Evolutionary conservation across 2,113 vertebrate species (phyloP).

Genomic region (Marmota flaviventris): DNA sequence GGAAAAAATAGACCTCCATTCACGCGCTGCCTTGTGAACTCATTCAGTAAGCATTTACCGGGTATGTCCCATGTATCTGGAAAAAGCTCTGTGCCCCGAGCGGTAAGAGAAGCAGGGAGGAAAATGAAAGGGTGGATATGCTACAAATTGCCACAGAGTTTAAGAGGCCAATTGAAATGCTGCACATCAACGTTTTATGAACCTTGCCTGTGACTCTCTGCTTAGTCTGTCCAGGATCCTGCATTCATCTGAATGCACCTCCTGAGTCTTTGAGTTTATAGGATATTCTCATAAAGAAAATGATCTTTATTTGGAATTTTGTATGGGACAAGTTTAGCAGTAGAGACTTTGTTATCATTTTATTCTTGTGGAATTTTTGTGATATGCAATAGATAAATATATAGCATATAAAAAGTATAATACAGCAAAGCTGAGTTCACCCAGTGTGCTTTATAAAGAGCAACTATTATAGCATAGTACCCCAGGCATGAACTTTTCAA

Average conservation of each 20-base stretch:
- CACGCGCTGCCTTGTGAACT: neutral
- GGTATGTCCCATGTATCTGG: too few species aligned
- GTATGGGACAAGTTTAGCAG: neutral
- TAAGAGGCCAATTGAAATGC: neutral
- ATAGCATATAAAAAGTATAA: neutral
- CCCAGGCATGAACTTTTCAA: neutral
- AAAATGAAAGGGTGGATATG: neutral
- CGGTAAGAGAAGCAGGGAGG: neutral
- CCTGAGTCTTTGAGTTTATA: neutral
- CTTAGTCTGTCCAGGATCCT: neutral
- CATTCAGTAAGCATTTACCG: neutral
- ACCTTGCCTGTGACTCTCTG: too few species aligned
- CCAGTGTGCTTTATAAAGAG: neutral
- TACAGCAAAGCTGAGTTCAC: neutral
- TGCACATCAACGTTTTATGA: fast-evolving
- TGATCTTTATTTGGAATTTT: neutral
- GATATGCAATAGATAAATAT: neutral
- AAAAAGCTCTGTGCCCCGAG: neutral
- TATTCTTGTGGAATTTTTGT: neutral
- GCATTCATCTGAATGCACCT: neutral
- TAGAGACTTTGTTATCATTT: neutral
- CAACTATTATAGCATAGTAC: fast-evolving
- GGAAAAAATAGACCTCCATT: neutral
- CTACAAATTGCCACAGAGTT: neutral
- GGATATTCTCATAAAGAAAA: neutral